phyloP scores from a whole-genome alignment of 2,888 invertebrate genomes.

The Eurytoma californica region DNA sequence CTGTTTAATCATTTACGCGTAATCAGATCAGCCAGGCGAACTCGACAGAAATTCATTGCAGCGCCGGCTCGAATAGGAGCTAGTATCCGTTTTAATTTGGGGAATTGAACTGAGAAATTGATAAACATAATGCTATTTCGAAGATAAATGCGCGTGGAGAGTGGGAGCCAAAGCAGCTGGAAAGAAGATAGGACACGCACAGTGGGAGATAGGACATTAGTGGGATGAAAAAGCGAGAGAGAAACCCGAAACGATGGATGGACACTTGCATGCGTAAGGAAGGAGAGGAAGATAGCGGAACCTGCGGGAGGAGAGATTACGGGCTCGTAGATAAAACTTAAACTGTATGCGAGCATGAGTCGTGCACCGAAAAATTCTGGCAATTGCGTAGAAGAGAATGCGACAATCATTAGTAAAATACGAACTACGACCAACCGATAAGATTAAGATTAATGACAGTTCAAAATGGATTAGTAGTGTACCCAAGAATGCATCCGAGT shows the following conservation, averaged over 20 bases:
- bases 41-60: no score
- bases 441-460: conserved; percentile 34
- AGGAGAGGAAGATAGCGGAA: neutral
- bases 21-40: no score
- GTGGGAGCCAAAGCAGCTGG: neutral
- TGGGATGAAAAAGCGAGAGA: neutral
- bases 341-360: neutral
- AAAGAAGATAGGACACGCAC: neutral
- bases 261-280: no score
- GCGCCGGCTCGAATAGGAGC: no score
- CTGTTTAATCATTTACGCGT: no score
- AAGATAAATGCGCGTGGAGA: neutral
- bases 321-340: conserved; percentile 4
- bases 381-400: conserved; percentile 15
- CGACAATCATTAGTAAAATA: conserved; percentile 46
- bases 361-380: neutral
- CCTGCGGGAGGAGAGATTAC: neutral
- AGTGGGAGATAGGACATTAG: neutral
- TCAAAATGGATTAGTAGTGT: conserved; percentile 10
- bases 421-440: conserved; percentile 17
- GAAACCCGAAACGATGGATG: neutral
- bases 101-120: neutral
- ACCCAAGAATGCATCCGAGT: neutral
- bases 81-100: neutral
- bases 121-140: neutral